A percentile compares a stretch with the other conserved stretches of the same genome.
phyloP scores from a whole-genome alignment of 2,797 vertebrate genomes.

The Coendou prehensilis region DNA sequence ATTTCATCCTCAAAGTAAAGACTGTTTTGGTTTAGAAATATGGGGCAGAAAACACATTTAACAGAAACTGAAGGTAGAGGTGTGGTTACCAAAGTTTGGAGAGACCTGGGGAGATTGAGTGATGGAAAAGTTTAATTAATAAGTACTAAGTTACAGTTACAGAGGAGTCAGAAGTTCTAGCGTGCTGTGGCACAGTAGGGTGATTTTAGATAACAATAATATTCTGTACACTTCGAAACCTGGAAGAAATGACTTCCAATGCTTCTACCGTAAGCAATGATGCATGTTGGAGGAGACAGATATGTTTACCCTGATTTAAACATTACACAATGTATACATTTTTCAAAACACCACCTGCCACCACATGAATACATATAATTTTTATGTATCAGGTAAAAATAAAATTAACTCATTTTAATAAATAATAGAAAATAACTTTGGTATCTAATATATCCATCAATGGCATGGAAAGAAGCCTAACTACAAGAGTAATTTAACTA shows the following conservation, averaged over 20 bases:
- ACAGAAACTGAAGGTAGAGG: neutral
- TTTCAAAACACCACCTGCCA: neutral
- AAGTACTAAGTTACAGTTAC: neutral
- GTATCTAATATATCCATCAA: neutral
- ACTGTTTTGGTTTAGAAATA: neutral
- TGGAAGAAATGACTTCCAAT: neutral
- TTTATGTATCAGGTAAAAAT: neutral
- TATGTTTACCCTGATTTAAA: neutral
- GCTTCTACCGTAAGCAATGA: neutral
- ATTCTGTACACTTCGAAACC: too few relatives aligned
- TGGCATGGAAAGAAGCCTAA: neutral
- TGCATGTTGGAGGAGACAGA: neutral
- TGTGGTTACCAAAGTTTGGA: neutral
- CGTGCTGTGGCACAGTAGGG: rapidly evolving
- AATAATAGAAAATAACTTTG: slow-evolving; percentile 21
- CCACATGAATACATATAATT: neutral
- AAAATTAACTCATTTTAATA: neutral
- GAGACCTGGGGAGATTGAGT: neutral
- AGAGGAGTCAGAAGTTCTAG: neutral
- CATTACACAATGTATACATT: neutral
- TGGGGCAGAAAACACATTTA: neutral
- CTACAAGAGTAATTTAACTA: neutral
- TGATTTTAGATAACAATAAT: neutral
- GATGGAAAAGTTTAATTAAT: neutral
- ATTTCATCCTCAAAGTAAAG: slow-evolving; percentile 33